phyloP scores from a whole-genome alignment of 2,888 invertebrate species.

The Melangyna quadrimaculata region DNA sequence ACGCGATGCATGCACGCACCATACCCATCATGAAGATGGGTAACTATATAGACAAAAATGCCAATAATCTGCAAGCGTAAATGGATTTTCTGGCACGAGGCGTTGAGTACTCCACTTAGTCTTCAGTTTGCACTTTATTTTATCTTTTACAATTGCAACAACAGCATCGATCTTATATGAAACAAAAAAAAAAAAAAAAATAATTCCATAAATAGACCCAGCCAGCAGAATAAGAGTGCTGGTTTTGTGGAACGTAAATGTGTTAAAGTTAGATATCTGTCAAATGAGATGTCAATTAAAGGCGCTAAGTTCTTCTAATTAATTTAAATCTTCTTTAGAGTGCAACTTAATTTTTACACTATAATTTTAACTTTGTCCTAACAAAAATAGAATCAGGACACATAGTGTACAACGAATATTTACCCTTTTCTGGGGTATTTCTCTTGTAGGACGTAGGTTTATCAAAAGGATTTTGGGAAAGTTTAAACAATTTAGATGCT shows the following conservation, averaged over 20 bases:
- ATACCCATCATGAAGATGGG: neutral
- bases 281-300: neutral
- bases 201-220: constrained; percentile 35
- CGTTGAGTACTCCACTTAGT: constrained; percentile 58
- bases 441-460: too few relatives aligned
- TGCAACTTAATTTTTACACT: neutral
- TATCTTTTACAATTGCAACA: neutral
- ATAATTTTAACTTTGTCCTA: neutral
- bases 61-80: constrained; percentile 59
- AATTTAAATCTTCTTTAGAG: neutral
- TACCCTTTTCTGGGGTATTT: too few relatives aligned
- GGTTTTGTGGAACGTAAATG: constrained; percentile 9
- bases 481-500: too few relatives aligned
- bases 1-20: neutral
- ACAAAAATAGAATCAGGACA: neutral
- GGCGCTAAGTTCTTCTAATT: constrained; percentile 9
- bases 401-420: neutral
- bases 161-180: neutral
- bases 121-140: constrained; percentile 52
- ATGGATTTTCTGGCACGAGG: constrained; percentile 69
- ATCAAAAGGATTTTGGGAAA: too few relatives aligned
- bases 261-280: neutral
- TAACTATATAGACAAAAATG: constrained; percentile 42
- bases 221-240: neutral
- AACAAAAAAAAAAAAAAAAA: too few relatives aligned